These are phyloP conservation scores for Pseudolaguvia tuberculata DNA, from an alignment of 2,113 vertebrate genomes.

Conservation along the genomic window DNA sequence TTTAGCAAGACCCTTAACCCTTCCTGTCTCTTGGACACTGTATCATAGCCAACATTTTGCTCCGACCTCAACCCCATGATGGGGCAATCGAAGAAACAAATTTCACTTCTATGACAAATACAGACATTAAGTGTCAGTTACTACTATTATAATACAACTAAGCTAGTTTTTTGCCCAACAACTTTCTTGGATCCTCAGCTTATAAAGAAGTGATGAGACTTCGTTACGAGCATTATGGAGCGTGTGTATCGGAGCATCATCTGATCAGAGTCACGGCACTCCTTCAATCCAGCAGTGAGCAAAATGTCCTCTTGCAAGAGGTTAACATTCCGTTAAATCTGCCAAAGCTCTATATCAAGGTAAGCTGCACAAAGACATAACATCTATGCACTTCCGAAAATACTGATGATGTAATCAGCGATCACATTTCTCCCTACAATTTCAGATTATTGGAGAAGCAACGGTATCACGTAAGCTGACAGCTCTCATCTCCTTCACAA, in stretches of 20 bases:
- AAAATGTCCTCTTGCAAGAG: conserved; percentile 53
- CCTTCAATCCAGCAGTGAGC: conserved; percentile 45
- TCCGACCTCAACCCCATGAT: no score
- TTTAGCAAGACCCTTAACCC: no score
- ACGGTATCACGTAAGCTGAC: conserved; percentile 47
- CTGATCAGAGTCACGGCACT: conserved; percentile 65
- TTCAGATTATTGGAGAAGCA: conserved; percentile 62
- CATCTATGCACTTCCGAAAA: neutral
- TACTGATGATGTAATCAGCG: neutral
- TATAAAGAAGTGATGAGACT: conserved; percentile 68
- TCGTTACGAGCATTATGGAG: conserved; percentile 63
- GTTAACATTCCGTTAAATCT: conserved; percentile 63
- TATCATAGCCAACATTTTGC: no score
- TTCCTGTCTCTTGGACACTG: no score
- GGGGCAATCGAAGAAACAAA: no score
- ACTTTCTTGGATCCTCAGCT: conserved; percentile 46
- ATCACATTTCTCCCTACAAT: neutral
- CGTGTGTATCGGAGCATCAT: conserved; percentile 63
- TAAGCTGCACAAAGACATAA: conserved; percentile 30
- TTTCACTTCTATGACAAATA: no score
- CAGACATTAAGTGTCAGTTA: no score
- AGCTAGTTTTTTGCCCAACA: neutral
- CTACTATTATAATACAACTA: no score
- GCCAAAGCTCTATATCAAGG: conserved; percentile 64
- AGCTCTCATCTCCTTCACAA: conserved; percentile 64